Evolutionary conservation across 2,797 vertebrate genomes (phyloP).

Genomic region (Dallia pectoralis): DNA sequence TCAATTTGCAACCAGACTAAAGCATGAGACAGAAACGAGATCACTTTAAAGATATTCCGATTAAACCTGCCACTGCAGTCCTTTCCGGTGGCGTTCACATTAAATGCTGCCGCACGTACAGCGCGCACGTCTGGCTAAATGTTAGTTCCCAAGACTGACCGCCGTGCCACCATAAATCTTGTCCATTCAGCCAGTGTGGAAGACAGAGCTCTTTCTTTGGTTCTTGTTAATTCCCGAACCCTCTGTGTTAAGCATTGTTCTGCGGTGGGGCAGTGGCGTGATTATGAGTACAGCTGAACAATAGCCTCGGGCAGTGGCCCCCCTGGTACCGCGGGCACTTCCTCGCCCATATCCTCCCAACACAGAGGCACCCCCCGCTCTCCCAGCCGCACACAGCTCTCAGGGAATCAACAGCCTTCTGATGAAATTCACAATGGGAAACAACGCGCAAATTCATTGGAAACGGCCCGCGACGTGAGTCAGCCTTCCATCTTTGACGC

Average conservation of each 20-base stretch:
- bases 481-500: slow-evolving; percentile 1
- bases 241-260: background rate
- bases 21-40: background rate
- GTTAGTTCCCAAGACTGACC: background rate
- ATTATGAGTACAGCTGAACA: slow-evolving; percentile 19
- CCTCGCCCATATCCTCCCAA: slow-evolving; percentile 17
- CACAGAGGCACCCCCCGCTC: slow-evolving; percentile 64
- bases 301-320: slow-evolving; percentile 12
- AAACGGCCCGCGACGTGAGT: background rate
- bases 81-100: background rate
- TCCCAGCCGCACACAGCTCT: slow-evolving; percentile 20
- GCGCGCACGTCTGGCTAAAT: background rate
- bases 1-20: background rate
- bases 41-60: too few relatives aligned
- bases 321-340: slow-evolving; percentile 20
- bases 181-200: background rate
- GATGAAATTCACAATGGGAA: slow-evolving; percentile 29
- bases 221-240: background rate
- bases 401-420: slow-evolving; percentile 15
- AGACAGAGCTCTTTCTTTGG: background rate
- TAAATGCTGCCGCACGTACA: background rate
- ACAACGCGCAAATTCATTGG: background rate
- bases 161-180: background rate
- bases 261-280: background rate
- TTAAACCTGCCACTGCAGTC: background rate